A percentile compares a stretch with the other conserved stretches of the same genome.
Conservation (phyloP, 2,888 invertebrate species). For the Nomada lathburiana region DNA sequence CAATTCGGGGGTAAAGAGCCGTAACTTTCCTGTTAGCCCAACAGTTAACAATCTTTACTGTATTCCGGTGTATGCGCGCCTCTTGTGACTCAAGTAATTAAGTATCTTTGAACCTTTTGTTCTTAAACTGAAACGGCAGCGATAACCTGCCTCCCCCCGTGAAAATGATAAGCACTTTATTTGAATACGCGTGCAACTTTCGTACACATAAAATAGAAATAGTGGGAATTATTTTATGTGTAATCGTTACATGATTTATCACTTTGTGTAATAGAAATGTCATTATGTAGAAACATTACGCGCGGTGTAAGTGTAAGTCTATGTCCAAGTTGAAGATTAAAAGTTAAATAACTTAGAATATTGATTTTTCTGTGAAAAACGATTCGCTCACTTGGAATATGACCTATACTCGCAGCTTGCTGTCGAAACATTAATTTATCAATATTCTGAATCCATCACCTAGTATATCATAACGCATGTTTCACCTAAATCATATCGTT, state of each 20-base stretch:
- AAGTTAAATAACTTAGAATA: too few relatives aligned
- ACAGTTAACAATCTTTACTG: slow-evolving; percentile 1
- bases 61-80: not conserved
- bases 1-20: not conserved
- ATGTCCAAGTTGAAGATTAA: too few relatives aligned
- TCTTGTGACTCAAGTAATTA: not conserved
- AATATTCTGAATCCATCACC: not conserved
- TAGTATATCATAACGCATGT: not conserved
- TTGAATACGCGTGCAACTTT: too few relatives aligned
- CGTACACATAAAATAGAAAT: not conserved
- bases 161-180: not conserved
- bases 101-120: not conserved
- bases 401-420: too few relatives aligned
- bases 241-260: too few relatives aligned
- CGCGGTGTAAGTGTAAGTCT: too few relatives aligned
- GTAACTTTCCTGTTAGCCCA: not conserved
- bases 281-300: too few relatives aligned
- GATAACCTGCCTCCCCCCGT: not conserved
- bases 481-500: slow-evolving; percentile 7
- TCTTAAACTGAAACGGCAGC: not conserved
- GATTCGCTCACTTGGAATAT: too few relatives aligned
- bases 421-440: not conserved
- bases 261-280: too few relatives aligned
- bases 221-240: not conserved
- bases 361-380: too few relatives aligned